Conservation (phyloP, 2,888 invertebrate genomes). For the Syrista parreyssii region DNA sequence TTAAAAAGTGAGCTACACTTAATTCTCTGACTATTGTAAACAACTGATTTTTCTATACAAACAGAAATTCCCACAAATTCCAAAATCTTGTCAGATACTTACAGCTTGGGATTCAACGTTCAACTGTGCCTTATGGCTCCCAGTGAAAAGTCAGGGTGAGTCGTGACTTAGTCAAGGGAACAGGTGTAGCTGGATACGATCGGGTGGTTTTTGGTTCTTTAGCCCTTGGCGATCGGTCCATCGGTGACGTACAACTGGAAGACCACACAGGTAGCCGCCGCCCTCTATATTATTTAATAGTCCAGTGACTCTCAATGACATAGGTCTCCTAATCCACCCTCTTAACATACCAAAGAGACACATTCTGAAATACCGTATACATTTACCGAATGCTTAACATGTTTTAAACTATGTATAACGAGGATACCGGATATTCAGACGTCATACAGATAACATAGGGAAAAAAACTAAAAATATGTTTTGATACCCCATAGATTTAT, state of each 20-base stretch:
- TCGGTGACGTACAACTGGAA: neutral
- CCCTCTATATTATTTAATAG: constrained; percentile 24
- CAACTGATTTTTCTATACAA: neutral
- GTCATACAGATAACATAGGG: neutral
- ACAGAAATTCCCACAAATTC: neutral
- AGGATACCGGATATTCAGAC: neutral
- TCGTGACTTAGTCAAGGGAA: constrained; percentile 8
- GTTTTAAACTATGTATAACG: neutral
- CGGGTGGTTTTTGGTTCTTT: constrained; percentile 23
- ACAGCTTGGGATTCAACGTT: neutral
- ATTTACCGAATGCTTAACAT: neutral
- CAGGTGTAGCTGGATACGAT: constrained; percentile 21
- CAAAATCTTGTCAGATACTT: neutral
- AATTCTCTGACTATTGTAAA: neutral
- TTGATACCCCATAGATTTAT: neutral
- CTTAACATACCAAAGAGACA: constrained; percentile 1
- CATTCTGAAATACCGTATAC: neutral
- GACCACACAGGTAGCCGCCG: constrained; percentile 22
- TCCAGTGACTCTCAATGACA: constrained; percentile 22
- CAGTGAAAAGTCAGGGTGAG: neutral
- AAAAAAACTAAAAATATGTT: neutral
- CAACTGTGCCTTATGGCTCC: neutral
- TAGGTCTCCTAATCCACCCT: constrained; percentile 3
- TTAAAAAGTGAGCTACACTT: neutral
- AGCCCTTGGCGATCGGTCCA: constrained; percentile 16